Evolutionary conservation across 2,113 vertebrate genomes (phyloP).

Genomic region (Chamaea fasciata): DNA sequence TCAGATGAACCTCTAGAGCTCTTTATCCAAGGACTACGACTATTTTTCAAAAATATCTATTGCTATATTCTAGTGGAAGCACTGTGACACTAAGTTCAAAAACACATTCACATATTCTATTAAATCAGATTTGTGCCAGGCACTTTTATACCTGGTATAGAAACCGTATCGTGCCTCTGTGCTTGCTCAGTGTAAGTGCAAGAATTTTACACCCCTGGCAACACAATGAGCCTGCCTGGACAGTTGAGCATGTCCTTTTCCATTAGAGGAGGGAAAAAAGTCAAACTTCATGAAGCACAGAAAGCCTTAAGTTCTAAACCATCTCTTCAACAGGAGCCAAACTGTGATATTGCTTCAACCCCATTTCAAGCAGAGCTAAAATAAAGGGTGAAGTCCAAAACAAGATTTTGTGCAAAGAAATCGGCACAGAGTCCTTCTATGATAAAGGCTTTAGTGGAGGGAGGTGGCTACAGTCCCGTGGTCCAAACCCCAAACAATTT

Average conservation of each 20-base stretch:
- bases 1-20: conserved; percentile 1
- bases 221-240: neutral
- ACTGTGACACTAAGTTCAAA: neutral
- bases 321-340: conserved; percentile 6
- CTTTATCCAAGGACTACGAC: neutral
- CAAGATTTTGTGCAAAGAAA: neutral
- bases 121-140: neutral
- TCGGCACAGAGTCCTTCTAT: neutral
- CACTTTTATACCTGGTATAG: conserved; percentile 4
- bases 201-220: neutral
- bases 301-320: neutral
- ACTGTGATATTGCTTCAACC: neutral
- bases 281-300: neutral
- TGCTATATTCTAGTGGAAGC: neutral
- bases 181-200: neutral
- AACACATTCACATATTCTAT: neutral
- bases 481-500: conserved; percentile 34
- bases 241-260: neutral
- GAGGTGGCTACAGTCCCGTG: conserved; percentile 40
- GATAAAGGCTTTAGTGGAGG: conserved; percentile 46
- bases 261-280: neutral
- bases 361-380: conserved; percentile 6
- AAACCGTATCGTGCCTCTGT: neutral
- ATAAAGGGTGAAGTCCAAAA: conserved; percentile 12
- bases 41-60: neutral